Evolutionary conservation across 2,888 invertebrate species (phyloP), one percentile per base, ranked within the genome.

Genomic region (Crepidodera aurea): DNA sequence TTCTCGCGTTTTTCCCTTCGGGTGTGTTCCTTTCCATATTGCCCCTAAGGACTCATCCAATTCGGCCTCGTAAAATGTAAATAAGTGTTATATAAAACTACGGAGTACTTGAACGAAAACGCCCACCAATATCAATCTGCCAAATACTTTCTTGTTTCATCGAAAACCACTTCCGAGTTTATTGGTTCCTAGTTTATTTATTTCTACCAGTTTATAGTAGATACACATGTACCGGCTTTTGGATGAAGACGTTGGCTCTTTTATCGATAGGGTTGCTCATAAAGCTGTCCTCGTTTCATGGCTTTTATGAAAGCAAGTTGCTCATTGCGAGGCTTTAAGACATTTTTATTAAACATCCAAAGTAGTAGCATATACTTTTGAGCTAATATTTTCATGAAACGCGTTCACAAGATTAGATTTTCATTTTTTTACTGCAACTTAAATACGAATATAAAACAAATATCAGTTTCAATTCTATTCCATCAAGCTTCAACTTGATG

Each of bases 1-100:
- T 57, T 39, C 27, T 39, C 25, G 48, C 48, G 48, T 57, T 57
- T 55, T 57, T 50, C 57, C 57, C 57, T 32, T 25, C 57, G 57
- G 57, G 48, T 25, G 57, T 22, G 48, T 37, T 29, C 27, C 57
- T 39, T 48, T 48, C 48, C 27, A 18, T 50, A 57, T 57, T 48
- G 48, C 48, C 68, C 64, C 67, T 34, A 29, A 65, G 63, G 69
- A 66, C 66, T 67, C 61, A 62, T 70, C 68, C 56, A 25, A 55
- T 60, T 62, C 68, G 42, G 42, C 55, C 57, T 68, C 69, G 67
- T 70, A 71, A 71, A 66, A 71, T 69, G 70, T 70, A 70, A 70
- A 70, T 70, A 69, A 66, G 64, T 60, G 65, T 65, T 64, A 64
- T 68, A 68, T 66, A 66, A 63, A 66, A 66, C 63, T 61, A 64